Base-by-base conservation (phyloP, 23 tunicate species). In the Halocynthia roretzi region DNA sequence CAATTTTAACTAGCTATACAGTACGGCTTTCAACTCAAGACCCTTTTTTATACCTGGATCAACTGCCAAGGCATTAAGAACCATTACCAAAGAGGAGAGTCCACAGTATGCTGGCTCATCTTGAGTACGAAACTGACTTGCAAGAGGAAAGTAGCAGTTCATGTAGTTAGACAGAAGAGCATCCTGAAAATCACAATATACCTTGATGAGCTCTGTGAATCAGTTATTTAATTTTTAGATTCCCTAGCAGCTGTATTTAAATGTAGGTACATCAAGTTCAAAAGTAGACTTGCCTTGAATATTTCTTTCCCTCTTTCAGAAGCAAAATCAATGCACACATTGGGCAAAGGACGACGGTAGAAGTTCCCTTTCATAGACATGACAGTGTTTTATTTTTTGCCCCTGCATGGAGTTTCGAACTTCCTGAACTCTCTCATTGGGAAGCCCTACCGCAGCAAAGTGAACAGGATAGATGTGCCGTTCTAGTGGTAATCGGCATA, bases 71-170 rank as follows among this genome's bases (percentile, higher is more conserved):
- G 83, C 87, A 71, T 87, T 87, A 7, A 87, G 68, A 6, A 87
- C 80, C 80, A 87, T 87, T 10, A 87, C 94, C 7, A 87, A 68
- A 50, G 94, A 87, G 6, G 94, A 82, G 15, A 87, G 61, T 18
- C 94, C 94, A 82, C 94, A 87, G 64, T 82, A 82, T 4, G 83
- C 82, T 14, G 83, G 87, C 71, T 87, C 94, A 71, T 87, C 94
- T 77, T 87, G 94, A 21, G 87, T 87, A 17, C 87, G 61, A 40
- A 81, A 71, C 50, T 81, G 84, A 54, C 80, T 76, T 50, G 80
- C 84, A 9, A 81, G 68, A 31, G 54, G 57, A 63, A 87, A 87
- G 66, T 68, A 87, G 7, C 65, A 66, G 8, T 82, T 77, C 87
- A 87, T 82, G 64, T 73, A 64, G 19, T 79, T 87, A 5, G 65